phyloP scores from a whole-genome alignment of 1,140 invertebrate genomes.

The Nilaparvata lugens region DNA sequence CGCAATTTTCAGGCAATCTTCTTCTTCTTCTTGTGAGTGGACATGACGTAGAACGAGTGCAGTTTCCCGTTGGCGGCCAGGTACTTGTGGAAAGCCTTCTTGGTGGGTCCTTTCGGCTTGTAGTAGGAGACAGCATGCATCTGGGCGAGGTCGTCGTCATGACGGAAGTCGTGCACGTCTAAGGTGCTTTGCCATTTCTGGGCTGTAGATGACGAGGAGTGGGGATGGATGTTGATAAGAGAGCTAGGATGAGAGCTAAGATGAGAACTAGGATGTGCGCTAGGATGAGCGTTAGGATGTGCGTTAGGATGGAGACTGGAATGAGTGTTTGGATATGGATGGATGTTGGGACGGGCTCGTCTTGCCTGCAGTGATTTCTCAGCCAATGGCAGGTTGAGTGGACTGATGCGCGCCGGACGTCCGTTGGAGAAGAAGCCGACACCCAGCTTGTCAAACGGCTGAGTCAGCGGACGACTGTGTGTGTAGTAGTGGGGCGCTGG shows the following conservation, averaged over 20 bases:
- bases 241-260: too few species aligned
- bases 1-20: too few species aligned
- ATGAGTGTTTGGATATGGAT: too few species aligned
- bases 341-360: background rate
- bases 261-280: too few species aligned
- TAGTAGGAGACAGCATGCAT: background rate
- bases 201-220: background rate
- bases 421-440: background rate
- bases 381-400: background rate
- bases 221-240: too few species aligned
- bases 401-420: background rate
- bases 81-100: background rate
- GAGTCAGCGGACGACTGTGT: background rate
- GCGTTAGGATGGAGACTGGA: too few species aligned
- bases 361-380: background rate
- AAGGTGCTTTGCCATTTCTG: background rate
- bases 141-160: background rate
- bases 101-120: background rate
- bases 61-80: background rate
- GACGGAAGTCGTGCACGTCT: background rate
- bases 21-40: too few species aligned
- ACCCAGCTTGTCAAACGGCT: background rate
- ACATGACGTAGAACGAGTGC: background rate
- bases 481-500: background rate
- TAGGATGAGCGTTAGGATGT: too few species aligned